These are phyloP conservation scores for Sebastes miniatus DNA, from an alignment of 2,797 vertebrate species.

Conservation along the genomic window DNA sequence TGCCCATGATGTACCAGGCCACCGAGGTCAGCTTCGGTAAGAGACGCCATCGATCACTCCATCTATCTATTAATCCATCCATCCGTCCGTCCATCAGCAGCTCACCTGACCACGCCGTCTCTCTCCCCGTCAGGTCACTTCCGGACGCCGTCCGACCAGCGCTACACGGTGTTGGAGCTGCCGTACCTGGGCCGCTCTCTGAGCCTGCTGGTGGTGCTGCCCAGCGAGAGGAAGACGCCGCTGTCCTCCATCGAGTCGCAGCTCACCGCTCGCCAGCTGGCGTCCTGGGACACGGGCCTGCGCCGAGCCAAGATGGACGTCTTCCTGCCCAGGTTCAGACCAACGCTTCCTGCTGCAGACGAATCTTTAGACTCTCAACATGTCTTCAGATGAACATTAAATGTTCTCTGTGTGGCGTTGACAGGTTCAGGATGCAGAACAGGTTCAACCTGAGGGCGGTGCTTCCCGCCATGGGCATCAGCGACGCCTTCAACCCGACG, in stretches of 20 bases:
- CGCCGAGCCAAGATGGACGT: conserved; percentile 88
- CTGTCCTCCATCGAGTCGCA: conserved; percentile 83
- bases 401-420: not conserved
- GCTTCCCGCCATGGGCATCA: conserved; percentile 87
- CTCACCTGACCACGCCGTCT: no score
- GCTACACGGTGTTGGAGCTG: conserved; percentile 86
- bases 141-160: conserved; percentile 77
- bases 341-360: fast-evolving
- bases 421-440: conserved; percentile 90
- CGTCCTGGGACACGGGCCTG: conserved; percentile 83
- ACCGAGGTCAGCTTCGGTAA: conserved; percentile 90
- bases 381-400: not conserved
- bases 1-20: conserved; percentile 91
- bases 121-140: conserved; percentile 83
- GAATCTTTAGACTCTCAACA: not conserved
- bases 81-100: no score
- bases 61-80: no score
- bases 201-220: conserved; percentile 87
- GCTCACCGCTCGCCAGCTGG: conserved; percentile 82
- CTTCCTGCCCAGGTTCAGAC: conserved; percentile 88
- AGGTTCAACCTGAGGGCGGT: conserved; percentile 87
- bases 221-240: conserved; percentile 80
- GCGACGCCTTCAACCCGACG: conserved; percentile 86
- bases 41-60: not conserved
- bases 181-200: conserved; percentile 83